Evolutionary conservation across 2,888 invertebrate genomes (phyloP).

Genomic region (Allygus modestus): DNA sequence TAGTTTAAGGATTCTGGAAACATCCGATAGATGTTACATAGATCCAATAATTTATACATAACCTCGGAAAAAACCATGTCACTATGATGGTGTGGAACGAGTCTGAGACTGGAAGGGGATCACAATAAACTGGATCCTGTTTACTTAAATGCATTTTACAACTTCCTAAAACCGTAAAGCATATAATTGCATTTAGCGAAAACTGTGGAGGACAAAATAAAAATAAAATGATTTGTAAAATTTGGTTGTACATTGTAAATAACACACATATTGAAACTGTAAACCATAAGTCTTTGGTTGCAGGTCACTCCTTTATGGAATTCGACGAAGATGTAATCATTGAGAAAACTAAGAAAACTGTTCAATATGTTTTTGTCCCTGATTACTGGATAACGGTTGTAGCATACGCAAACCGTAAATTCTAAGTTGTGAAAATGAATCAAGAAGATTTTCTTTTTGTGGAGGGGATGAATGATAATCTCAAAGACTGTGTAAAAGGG

Average conservation of each 20-base stretch:
- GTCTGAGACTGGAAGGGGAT: constrained; percentile 66
- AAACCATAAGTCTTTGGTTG: constrained; percentile 67
- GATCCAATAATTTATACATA: no score
- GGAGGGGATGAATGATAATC: constrained; percentile 48
- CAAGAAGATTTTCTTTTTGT: no score
- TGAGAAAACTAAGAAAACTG: constrained; percentile 65
- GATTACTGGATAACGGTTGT: constrained; percentile 46
- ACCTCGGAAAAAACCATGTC: constrained; percentile 66
- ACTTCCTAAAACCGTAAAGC: constrained; percentile 49
- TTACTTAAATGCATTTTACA: constrained; percentile 53
- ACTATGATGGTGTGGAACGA: constrained; percentile 70
- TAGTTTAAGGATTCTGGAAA: no score
- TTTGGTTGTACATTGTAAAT: constrained; percentile 70
- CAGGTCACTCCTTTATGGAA: constrained; percentile 67
- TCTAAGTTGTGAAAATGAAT: constrained; percentile 52
- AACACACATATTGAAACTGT: constrained; percentile 61
- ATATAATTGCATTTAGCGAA: constrained; percentile 62
- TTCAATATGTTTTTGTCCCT: constrained; percentile 56
- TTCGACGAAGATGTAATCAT: constrained; percentile 67
- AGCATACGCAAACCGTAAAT: constrained; percentile 38
- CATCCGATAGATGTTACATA: no score
- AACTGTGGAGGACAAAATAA: constrained; percentile 69
- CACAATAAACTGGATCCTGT: constrained; percentile 62
- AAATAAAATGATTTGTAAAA: constrained; percentile 71
- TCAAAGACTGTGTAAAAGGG: constrained; percentile 35